Base-by-base conservation (phyloP, 2,797 vertebrate species). In the Rachycentron canadum region DNA sequence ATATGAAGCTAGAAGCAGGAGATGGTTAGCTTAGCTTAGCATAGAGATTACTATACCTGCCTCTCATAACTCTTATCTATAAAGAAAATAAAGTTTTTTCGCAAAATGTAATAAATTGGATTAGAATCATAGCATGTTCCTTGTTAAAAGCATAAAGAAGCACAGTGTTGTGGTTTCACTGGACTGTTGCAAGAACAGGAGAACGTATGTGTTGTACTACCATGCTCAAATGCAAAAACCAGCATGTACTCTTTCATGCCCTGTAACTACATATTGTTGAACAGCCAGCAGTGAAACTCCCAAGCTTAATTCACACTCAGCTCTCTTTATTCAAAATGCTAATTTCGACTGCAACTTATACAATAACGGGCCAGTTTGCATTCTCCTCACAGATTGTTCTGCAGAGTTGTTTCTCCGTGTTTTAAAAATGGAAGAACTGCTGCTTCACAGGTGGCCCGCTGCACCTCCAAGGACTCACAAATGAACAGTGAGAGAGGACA, bases 311-410 rank as follows among this genome's bases (percentile, higher is more conserved):
- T 81, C 79, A 79, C 61, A 36, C 70, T 75, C 73, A 7, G 74
- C 61, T 30, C 55, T 64, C 75, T 59, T 59, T 72, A 69, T 88
- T 81, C 73, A 26, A 75, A 81, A 88, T 86, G 79, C 76, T 77
- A 89, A 89, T 71, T 76, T 50, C 67, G 69, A 60, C 64, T 17
- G 59, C 43, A 83, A 56, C 77, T 49, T 79, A 47, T 61, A 76
- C 65, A 85, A 67, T 63, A 66, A 78, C 28, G 47, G n/a, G 12
- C 13, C 17, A 26, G 61, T 78, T 79, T 64, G 69, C 52, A 78
- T 79, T 81, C 77, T 34, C 30, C 67, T 79, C 72, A 77, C 58
- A 80, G 65, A 65, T 40, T 50, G 56, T 69, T 71, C 30, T 2
- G 53, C n/a, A 47, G 56, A 32, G 72, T 63, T 28, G 70, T 78